phyloP scores from a whole-genome alignment of 2,888 invertebrate genomes.

The Cryptocephalus moraei region DNA sequence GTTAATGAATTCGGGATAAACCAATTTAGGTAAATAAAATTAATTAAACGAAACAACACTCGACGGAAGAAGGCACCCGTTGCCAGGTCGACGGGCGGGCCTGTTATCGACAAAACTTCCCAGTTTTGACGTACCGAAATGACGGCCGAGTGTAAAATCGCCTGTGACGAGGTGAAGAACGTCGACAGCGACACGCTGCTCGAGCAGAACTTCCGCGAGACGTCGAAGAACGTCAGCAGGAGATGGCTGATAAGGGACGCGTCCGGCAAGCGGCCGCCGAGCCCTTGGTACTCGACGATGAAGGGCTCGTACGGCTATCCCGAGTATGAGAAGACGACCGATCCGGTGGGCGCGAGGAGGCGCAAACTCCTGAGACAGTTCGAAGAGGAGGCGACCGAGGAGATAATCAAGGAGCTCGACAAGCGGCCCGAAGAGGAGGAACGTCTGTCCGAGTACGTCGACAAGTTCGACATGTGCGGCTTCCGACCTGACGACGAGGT shows the following conservation, averaged over 20 bases:
- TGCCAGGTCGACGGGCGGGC: too few relatives aligned
- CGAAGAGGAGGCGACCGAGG: conserved; percentile 1
- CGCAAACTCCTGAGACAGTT: background rate
- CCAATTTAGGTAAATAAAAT: too few relatives aligned
- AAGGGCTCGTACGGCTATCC: background rate
- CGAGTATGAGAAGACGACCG: background rate
- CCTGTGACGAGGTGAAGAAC: too few relatives aligned
- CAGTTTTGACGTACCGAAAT: too few relatives aligned
- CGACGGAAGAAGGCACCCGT: too few relatives aligned
- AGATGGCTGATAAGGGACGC: conserved; percentile 2
- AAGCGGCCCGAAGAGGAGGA: background rate
- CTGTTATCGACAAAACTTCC: too few relatives aligned
- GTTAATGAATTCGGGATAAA: too few relatives aligned
- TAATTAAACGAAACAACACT: too few relatives aligned
- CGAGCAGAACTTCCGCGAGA: background rate
- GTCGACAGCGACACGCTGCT: too few relatives aligned
- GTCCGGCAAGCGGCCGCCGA: background rate
- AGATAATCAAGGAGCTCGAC: background rate
- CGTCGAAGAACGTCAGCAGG: conserved; percentile 1
- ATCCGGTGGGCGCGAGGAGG: background rate
- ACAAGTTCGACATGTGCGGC: background rate
- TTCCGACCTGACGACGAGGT: too few relatives aligned
- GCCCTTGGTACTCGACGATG: background rate
- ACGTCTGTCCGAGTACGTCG: background rate
- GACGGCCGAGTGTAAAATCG: too few relatives aligned